Base-by-base conservation (phyloP, 2,888 invertebrate species). In the Ichneumoninae sp. region DNA sequence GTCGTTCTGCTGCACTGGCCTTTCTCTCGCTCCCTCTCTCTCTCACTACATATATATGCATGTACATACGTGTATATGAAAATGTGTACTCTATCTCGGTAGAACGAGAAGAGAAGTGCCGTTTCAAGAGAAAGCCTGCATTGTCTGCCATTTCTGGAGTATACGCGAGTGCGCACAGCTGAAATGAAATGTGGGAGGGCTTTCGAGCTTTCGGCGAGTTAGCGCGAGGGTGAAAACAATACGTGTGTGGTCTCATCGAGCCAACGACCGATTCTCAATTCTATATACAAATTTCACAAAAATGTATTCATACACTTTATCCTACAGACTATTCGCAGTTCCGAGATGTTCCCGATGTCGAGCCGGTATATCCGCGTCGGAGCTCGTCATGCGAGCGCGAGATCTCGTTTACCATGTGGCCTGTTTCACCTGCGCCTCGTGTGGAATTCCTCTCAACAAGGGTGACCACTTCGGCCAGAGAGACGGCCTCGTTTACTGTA, bases 391-490 rank as follows among this genome's bases (percentile, higher is more conserved):
- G 98, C 94, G 98, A 84, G 98, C 98, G 0, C 94, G 97, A 63
- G 98, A 98, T 88, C 95, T 97, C 91, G 97, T 98, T 83, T 98
- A 97, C 94, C 98, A 98, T 93, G 95, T 98, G 81, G 96, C 96
- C 88, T 98, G 98, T 94, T 98, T 98, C 95, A 96, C 97, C 50
- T 98, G 98, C 93, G 96, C 96, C 80, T 96, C 97, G 57, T 98
- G 98, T 93, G 97, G 97, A 70, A 95, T 96, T 54, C 96, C 96
- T 74, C 95, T 98, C 85, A 96, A 97, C 84, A 97, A 98, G 91
- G 98, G 98, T 30, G 98, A 98, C 92, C 97, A 97, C 89, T 98
- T 98, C 93, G 98, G 98, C 44, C 97, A 98, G 95, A 95, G 97
- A 85, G 97, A 97, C 88, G 96, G 97, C 73, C 95, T 97, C 85